Evolutionary conservation across 2,888 invertebrate species (phyloP).

Genomic region (Eretmocerus hayati): DNA sequence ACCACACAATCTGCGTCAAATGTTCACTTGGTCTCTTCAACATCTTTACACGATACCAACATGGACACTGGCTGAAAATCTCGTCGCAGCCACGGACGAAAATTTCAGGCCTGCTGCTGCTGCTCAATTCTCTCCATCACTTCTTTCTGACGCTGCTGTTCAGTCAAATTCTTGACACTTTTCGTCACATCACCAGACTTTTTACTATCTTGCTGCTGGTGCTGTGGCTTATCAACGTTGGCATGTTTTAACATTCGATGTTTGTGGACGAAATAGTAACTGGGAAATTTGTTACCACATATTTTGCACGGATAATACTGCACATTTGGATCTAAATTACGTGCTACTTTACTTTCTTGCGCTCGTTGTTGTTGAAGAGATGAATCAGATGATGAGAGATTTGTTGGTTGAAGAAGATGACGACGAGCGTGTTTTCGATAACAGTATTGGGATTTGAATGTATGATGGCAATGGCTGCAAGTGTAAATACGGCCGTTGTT

Average conservation of each 20-base stretch:
- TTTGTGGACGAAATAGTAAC: conserved; percentile 90
- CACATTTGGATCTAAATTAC: conserved; percentile 67
- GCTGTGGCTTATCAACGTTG: conserved; percentile 45
- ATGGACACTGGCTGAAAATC: conserved; percentile 3
- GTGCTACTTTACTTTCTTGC: conserved; percentile 48
- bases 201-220: conserved; percentile 12
- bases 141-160: conserved; percentile 1
- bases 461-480: conserved; percentile 70
- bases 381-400: conserved; percentile 7
- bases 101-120: conserved; percentile 33
- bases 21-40: too few species aligned
- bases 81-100: conserved; percentile 17
- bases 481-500: conserved; percentile 49
- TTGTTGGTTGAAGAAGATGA: conserved; percentile 35
- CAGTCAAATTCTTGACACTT: background rate
- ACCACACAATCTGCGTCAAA: too few species aligned
- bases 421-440: conserved; percentile 71
- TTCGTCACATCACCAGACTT: conserved; percentile 24
- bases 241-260: conserved; percentile 81
- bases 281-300: conserved; percentile 86
- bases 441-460: conserved; percentile 78
- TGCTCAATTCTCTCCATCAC: conserved; percentile 25
- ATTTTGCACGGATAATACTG: conserved; percentile 92
- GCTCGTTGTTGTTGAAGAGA: conserved; percentile 3
- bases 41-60: background rate